Evolutionary conservation across 2,797 vertebrate species (phyloP).

Genomic region (Dendrocincla fuliginosa): DNA sequence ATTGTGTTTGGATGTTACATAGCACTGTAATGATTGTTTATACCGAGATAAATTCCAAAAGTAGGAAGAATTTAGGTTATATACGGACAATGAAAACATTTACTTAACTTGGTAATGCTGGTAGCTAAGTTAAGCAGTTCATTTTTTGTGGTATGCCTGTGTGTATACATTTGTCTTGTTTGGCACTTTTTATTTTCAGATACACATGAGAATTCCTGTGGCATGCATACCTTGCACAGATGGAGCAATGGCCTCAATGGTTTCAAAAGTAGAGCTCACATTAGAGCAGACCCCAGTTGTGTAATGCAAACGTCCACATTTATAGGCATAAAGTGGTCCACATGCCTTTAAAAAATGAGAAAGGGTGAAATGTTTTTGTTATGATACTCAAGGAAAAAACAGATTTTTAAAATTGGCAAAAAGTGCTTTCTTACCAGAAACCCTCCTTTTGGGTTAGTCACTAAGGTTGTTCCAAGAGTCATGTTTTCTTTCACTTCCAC

Average conservation of each 20-base stretch:
- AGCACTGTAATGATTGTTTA: slow-evolving; percentile 62
- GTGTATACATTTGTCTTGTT: slow-evolving; percentile 70
- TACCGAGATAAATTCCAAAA: slow-evolving; percentile 55
- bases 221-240: slow-evolving; percentile 80
- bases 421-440: slow-evolving; percentile 89
- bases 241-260: slow-evolving; percentile 88
- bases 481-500: slow-evolving; percentile 97
- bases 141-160: slow-evolving; percentile 76
- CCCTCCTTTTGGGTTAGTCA: slow-evolving; percentile 92
- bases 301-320: slow-evolving; percentile 91
- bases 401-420: background rate
- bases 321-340: slow-evolving; percentile 95
- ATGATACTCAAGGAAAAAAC: background rate
- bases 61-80: slow-evolving; percentile 61
- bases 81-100: slow-evolving; percentile 74
- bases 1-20: slow-evolving; percentile 45
- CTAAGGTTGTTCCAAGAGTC: slow-evolving; percentile 96
- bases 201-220: slow-evolving; percentile 2
- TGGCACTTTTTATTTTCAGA: slow-evolving; percentile 27
- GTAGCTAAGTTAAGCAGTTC: slow-evolving; percentile 71
- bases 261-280: slow-evolving; percentile 91
- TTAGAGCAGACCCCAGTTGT: slow-evolving; percentile 95
- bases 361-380: background rate
- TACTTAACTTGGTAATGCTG: slow-evolving; percentile 88
- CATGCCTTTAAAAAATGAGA: slow-evolving; percentile 84